phyloP scores from a whole-genome alignment of 2,888 invertebrate genomes.

The Xanthia icteritia region DNA sequence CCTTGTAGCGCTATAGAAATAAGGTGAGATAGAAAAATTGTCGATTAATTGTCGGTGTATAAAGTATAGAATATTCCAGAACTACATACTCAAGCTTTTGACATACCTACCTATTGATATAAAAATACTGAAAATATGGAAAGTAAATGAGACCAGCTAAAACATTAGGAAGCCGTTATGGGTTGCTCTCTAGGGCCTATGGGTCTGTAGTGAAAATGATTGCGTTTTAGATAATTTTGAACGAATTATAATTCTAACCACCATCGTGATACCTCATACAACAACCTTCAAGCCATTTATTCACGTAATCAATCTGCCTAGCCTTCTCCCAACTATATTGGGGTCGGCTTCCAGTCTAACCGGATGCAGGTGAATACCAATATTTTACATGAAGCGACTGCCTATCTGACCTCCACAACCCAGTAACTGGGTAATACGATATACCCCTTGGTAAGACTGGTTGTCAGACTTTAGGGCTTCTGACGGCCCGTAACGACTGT shows the following conservation, averaged over 20 bases:
- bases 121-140: not conserved
- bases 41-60: not conserved
- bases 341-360: too few species aligned
- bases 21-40: not conserved
- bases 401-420: too few species aligned
- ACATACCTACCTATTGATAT: not conserved
- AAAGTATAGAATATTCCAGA: not conserved
- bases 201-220: not conserved
- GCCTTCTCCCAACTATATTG: too few species aligned
- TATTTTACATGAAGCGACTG: too few species aligned
- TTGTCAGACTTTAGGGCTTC: too few species aligned
- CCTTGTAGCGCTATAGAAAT: not conserved
- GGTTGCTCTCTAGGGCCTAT: not conserved
- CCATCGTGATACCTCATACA: too few species aligned
- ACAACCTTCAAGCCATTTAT: not conserved
- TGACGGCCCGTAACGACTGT: too few species aligned
- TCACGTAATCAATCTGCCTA: too few species aligned
- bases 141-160: not conserved
- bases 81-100: not conserved
- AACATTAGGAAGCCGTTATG: not conserved
- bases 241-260: not conserved
- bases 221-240: not conserved
- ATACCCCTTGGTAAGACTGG: too few species aligned
- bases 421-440: too few species aligned
- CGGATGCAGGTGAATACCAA: too few species aligned